Evolutionary conservation across 2,888 invertebrate genomes (phyloP), one percentile per base, ranked within the genome.

Genomic region (Orthonychiurus folsomi): DNA sequence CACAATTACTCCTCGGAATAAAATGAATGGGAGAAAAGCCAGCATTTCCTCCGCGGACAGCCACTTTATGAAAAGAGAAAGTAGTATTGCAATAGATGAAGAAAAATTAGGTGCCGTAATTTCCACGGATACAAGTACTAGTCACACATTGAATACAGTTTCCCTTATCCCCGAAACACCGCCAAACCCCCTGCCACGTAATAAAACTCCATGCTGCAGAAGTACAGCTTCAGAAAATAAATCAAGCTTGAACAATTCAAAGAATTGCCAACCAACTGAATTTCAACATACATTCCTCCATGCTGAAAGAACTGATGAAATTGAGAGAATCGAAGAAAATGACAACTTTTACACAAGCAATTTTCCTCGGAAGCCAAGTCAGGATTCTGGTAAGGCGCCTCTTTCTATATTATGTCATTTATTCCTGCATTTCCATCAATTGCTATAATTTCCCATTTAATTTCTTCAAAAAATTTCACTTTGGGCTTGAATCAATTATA

Each of bases 361-460:
- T 21, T 66, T 70, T 57, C 70, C 72, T 21, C 60, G 73, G 48
- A 73, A 73, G 61, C 69, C 69, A 18, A 71, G 71, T 63, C 71
- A 71, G 65, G 73, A 73, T 61, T 73, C 73, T 55, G 73, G 72
- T 72, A 63, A 50, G 61, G 24, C 9, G 12, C 27, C 12, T 15
- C 20, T 53, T 20, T n/a, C 20, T 12, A 15, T 12, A n/a, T 53
- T 53, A 20, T 53, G 21, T 53, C 12, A 9, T 15, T 15, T 15
- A n/a, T 53, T 18, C 12, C 21, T 9, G 20, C 53, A 53, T 53
- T 21, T 12, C 12, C 20, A 21, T 53, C 20, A 21, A 18, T 53
- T 53, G 3, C 21, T n/a, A n/a, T n/a, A n/a, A n/a, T n/a, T n/a
- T n/a, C n/a, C n/a, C n/a, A n/a, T n/a, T n/a, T n/a, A n/a, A n/a